Conservation (phyloP, 2,888 invertebrate species). For the Gryllus longicercus region DNA sequence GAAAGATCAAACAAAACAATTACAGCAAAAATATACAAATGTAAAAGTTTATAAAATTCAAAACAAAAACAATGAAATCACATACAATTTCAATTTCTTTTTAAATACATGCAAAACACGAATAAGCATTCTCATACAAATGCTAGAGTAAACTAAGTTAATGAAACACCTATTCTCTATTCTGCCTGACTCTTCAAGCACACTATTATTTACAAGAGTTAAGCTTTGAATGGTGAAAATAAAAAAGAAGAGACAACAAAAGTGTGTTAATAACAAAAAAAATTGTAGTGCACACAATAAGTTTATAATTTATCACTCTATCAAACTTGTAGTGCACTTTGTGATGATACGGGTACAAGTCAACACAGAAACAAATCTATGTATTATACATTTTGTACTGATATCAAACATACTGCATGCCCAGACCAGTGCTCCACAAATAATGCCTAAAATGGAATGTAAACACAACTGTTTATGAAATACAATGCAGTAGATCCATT, state of each 20-base stretch:
- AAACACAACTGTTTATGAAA: background rate
- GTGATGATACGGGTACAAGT: background rate
- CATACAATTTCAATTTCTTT: background rate
- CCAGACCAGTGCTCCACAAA: background rate
- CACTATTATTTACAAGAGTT: constrained; percentile 5
- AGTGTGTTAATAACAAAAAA: background rate
- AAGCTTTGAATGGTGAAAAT: background rate
- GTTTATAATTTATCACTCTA: background rate
- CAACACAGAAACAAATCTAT: background rate
- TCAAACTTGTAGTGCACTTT: background rate
- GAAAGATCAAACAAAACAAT: background rate
- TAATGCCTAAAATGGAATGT: background rate
- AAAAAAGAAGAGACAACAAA: background rate
- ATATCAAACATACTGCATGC: background rate
- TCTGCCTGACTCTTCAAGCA: constrained; percentile 1
- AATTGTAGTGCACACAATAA: background rate
- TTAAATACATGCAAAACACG: constrained; percentile 10
- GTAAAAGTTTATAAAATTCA: constrained; percentile 11
- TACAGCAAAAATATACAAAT: constrained; percentile 3
- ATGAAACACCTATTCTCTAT: background rate
- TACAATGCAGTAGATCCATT: background rate
- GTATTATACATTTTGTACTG: constrained; percentile 1
- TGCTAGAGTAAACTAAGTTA: constrained; percentile 1
- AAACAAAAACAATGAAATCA: constrained; percentile 2
- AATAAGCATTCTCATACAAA: constrained; percentile 4